These are phyloP conservation scores for Heliconius erato DNA, from an alignment of 2,888 invertebrate species.

Conservation along the genomic window DNA sequence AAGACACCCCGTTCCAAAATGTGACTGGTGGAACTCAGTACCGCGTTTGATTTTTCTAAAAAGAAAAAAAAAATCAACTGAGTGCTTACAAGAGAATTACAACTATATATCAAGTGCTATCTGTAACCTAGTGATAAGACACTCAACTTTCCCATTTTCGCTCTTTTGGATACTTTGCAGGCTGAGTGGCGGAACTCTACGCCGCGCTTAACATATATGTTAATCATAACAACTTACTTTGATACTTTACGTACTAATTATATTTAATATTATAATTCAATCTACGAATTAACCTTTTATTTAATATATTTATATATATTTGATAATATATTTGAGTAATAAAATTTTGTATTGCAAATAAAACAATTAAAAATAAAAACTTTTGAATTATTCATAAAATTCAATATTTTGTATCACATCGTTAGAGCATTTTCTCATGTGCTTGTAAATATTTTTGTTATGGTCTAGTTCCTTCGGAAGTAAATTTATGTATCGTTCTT, in stretches of 20 bases:
- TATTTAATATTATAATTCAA: not conserved
- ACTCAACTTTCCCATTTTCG: not conserved
- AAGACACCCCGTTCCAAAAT: too few relatives aligned
- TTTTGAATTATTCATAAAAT: slow-evolving; percentile 12
- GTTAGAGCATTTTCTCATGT: slow-evolving; percentile 18
- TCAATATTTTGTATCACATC: not conserved
- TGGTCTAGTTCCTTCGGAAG: slow-evolving; percentile 13
- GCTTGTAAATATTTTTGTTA: slow-evolving; percentile 17
- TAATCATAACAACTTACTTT: not conserved
- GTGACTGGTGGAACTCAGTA: too few relatives aligned
- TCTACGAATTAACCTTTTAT: not conserved
- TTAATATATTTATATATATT: too few relatives aligned
- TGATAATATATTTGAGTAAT: not conserved
- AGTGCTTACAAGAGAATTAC: too few relatives aligned
- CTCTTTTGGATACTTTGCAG: not conserved
- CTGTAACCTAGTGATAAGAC: not conserved
- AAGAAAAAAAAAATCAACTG: too few relatives aligned
- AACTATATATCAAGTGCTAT: too few relatives aligned
- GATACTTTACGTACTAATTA: not conserved
- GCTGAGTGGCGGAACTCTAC: not conserved
- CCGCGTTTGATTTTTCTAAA: too few relatives aligned
- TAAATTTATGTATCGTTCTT: not conserved
- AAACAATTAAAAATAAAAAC: slow-evolving; percentile 16
- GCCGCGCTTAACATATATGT: not conserved
- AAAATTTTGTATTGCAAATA: not conserved